A percentile compares a stretch with the other conserved stretches of the same genome.
Conservation (phyloP, 2,888 invertebrate genomes). For the Cryptophagus acutangulus region DNA sequence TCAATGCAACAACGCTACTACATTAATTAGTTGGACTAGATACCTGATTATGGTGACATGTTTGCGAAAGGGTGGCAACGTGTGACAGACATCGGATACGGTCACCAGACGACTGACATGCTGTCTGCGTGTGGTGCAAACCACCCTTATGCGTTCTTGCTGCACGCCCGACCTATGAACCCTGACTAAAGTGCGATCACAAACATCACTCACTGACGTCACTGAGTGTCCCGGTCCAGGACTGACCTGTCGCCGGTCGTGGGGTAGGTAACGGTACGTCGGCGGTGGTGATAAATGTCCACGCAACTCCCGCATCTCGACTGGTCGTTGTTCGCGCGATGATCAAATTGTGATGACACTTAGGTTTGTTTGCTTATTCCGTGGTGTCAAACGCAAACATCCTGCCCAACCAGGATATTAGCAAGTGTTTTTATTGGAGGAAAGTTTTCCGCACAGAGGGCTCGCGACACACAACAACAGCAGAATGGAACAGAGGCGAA, state of each 20-base stretch:
- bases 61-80: conserved; percentile 43
- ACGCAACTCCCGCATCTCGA: conserved; percentile 17
- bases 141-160: conserved; percentile 44
- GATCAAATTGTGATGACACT: no score
- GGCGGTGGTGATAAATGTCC: conserved; percentile 20
- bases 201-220: conserved; percentile 30
- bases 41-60: conserved; percentile 48
- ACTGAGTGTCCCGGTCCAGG: conserved; percentile 22
- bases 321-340: no score
- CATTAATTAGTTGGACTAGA: conserved; percentile 8
- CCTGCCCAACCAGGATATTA: no score
- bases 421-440: no score
- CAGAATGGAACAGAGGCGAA: conserved; percentile 24
- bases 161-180: conserved; percentile 43
- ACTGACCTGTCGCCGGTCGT: conserved; percentile 22
- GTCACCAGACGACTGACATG: conserved; percentile 46
- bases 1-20: background rate
- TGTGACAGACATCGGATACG: conserved; percentile 42
- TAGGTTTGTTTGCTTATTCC: no score
- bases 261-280: conserved; percentile 25
- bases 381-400: no score
- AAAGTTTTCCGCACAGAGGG: no score
- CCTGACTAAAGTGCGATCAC: conserved; percentile 44
- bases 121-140: conserved; percentile 46
- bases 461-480: background rate